Evolutionary conservation across 1,140 invertebrate species (phyloP).

Genomic region (Panagrolaimus sp.): DNA sequence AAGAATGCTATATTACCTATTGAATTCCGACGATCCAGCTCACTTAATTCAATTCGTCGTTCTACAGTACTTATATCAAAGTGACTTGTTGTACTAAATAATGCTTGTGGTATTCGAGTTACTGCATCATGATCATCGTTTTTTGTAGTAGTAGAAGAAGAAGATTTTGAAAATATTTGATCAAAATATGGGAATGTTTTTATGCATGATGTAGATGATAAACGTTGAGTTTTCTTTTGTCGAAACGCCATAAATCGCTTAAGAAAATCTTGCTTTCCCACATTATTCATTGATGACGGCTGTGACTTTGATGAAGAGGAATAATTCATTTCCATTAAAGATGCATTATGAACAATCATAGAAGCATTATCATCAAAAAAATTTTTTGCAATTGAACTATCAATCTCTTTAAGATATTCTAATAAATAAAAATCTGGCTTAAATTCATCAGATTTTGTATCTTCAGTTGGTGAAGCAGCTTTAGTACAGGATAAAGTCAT

Average conservation of each 20-base stretch:
- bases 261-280: slow-evolving; percentile 7
- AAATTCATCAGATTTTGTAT: too few relatives aligned
- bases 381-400: background rate
- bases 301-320: background rate
- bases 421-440: slow-evolving; percentile 6
- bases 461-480: too few relatives aligned
- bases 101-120: background rate
- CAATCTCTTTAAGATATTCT: background rate
- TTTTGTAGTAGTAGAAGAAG: background rate
- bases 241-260: background rate
- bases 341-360: slow-evolving; percentile 10
- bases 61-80: slow-evolving; percentile 7
- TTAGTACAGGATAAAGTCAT: too few relatives aligned
- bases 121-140: background rate
- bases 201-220: background rate
- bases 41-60: background rate
- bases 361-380: slow-evolving; percentile 2
- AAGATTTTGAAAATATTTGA: background rate
- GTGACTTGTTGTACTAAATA: slow-evolving; percentile 1
- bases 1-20: slow-evolving; percentile 2
- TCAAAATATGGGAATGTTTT: background rate
- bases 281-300: slow-evolving; percentile 1
- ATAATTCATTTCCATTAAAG: background rate
- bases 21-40: slow-evolving; percentile 1
- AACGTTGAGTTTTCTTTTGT: background rate